Evolutionary conservation across 2,113 vertebrate genomes (phyloP), one percentile per base, ranked within the genome.

Genomic region (Planiliza haematocheilus): DNA sequence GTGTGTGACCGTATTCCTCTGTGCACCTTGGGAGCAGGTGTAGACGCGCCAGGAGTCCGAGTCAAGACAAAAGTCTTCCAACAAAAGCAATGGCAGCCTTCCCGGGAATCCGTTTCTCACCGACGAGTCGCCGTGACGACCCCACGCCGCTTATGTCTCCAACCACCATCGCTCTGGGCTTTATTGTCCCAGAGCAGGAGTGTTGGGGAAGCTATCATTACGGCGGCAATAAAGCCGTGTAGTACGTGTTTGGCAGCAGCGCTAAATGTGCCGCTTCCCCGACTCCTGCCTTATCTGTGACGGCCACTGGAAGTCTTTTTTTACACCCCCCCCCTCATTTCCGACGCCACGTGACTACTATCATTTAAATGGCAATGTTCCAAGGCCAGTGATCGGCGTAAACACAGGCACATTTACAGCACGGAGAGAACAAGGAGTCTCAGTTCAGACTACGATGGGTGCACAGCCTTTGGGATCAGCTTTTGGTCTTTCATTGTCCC

Each of bases 291-390:
- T 70, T 74, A 86, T 83, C 81, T 42, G 45, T 7, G 36, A 55
- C 52, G 30, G 37, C 7, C 3, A 4, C 30, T 20, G 45, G 13
- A 12, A 59, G 37, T 50, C 7, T 4, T 60, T 4, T 60, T 62
- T 61, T 80, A 68, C 52, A 43, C 12, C 8, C 0, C 43, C n/a
- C 30, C 7, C 10, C 14, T 36, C 37, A 63, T 73, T 78, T 85
- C 82, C 82, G 74, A 41, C 24, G 45, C 56, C 56, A 69, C 9
- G 17, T 14, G 60, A 66, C 13, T 10, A 13, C 39, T 21, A 50
- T 73, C 34, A 37, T 21, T 67, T 16, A 24, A 49, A 3, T 70
- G 75, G 72, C 53, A 57, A 30, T 7, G 56, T 11, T 30, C 68
- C 59, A 52, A n/a, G 4, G 43, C 3, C 10, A 20, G 7, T 0